These are phyloP conservation scores for Drosophila triauraria DNA, from an alignment of 1,140 invertebrate genomes.

Conservation along the genomic window DNA sequence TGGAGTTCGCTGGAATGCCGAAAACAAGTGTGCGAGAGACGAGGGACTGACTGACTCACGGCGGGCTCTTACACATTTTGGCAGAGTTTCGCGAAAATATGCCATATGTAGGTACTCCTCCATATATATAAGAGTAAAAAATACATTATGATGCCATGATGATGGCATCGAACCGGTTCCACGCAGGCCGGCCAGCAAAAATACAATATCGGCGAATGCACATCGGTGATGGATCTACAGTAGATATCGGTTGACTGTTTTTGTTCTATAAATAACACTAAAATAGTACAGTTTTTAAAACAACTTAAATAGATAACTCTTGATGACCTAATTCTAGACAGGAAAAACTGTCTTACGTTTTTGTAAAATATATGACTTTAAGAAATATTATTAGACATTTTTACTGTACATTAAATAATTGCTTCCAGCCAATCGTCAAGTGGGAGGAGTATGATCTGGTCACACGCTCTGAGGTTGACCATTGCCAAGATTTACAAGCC, in stretches of 20 bases:
- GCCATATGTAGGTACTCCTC: constrained; percentile 29
- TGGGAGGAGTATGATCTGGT: constrained; percentile 25
- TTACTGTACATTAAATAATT: background rate
- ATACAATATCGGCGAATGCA: constrained; percentile 34
- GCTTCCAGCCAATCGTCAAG: background rate
- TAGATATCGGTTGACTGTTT: constrained; percentile 8
- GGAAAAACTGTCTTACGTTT: background rate
- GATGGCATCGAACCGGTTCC: constrained; percentile 77
- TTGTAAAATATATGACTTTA: no score
- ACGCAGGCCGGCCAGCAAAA: constrained; percentile 18
- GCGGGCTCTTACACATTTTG: constrained; percentile 47
- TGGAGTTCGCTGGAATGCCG: constrained; percentile 74
- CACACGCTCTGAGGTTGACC: constrained; percentile 12
- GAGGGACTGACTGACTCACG: constrained; percentile 30
- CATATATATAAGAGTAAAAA: constrained; percentile 49
- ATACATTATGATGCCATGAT: constrained; percentile 66
- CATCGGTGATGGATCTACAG: constrained; percentile 18
- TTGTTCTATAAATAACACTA: background rate
- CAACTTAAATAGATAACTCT: no score
- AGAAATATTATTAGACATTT: background rate
- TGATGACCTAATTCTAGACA: background rate
- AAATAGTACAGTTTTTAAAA: background rate
- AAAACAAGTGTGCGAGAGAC: constrained; percentile 60
- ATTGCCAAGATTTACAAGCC: constrained; percentile 29
- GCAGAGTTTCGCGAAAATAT: constrained; percentile 52